Percentiles rank a stretch among this genome's conserved stretches.
Evolutionary conservation across 2,797 vertebrate genomes (phyloP).

Genomic region (Neostethus bicornis): DNA sequence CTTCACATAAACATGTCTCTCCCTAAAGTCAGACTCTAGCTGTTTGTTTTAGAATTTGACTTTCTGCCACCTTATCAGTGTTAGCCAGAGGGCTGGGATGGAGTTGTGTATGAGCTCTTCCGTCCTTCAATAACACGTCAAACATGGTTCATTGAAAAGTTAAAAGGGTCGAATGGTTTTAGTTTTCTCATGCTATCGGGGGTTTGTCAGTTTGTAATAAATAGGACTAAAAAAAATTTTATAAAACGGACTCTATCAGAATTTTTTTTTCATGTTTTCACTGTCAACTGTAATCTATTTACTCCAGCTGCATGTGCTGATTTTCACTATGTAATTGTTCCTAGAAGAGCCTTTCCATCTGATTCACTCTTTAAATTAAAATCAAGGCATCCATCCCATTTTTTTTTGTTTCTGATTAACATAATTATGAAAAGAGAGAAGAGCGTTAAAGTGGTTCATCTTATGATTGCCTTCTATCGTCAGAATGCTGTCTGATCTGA

Average conservation of each 20-base stretch:
- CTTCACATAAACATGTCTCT: constrained; percentile 14
- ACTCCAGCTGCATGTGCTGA: constrained; percentile 32
- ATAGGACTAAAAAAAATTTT: background rate
- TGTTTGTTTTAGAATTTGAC: constrained; percentile 47
- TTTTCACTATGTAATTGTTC: constrained; percentile 21
- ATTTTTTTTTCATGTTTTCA: constrained; percentile 13
- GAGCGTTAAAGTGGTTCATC: background rate
- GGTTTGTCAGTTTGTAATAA: constrained; percentile 31
- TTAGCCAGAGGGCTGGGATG: constrained; percentile 47
- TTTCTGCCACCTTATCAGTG: constrained; percentile 58
- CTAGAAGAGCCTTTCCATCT: constrained; percentile 34
- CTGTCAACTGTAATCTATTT: constrained; percentile 4
- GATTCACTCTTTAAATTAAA: constrained; percentile 15
- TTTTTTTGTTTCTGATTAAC: constrained; percentile 26
- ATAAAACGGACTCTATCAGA: background rate
- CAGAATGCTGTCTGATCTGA: constrained; percentile 4
- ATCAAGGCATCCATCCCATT: constrained; percentile 22
- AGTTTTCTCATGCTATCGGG: constrained; percentile 54
- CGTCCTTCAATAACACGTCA: constrained; percentile 44
- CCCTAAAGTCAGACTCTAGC: constrained; percentile 35
- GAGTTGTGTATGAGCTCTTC: constrained; percentile 41
- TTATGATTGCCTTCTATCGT: constrained; percentile 10
- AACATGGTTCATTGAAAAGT: constrained; percentile 37
- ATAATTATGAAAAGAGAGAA: constrained; percentile 14
- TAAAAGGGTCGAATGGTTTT: constrained; percentile 59